Evolutionary conservation across 37 sponge, comb jelly and placozoan genomes (phyloP).

Genomic region (Haliclona indistincta): DNA sequence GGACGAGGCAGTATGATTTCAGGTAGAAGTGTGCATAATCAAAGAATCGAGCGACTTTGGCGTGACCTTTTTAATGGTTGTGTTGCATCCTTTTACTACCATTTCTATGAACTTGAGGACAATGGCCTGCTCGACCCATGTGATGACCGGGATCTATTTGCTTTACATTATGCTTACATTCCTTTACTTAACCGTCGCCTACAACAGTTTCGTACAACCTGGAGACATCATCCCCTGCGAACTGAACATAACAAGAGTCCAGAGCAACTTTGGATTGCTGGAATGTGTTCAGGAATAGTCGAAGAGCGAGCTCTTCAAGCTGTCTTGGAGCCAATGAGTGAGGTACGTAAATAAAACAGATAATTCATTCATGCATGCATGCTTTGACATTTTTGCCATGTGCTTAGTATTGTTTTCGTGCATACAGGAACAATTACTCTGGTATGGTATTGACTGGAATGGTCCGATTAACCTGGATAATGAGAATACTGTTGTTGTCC

Average conservation of each 20-base stretch:
- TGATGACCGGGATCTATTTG: slow-evolving; percentile 50
- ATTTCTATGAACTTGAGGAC: slow-evolving; percentile 37
- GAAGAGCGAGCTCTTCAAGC: slow-evolving; percentile 3
- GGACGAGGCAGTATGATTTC: slow-evolving; percentile 31
- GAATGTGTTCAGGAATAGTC: not conserved
- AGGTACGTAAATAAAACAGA: no score
- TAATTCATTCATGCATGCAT: no score
- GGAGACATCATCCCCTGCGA: slow-evolving; percentile 46
- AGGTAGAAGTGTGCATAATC: slow-evolving; percentile 52
- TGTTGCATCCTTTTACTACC: not conserved
- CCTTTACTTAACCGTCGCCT: slow-evolving; percentile 35
- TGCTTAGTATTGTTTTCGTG: no score
- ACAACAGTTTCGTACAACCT: slow-evolving; percentile 18
- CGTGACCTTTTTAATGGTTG: slow-evolving; percentile 40
- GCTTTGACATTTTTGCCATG: no score
- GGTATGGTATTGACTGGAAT: no score
- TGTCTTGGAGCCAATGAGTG: no score
- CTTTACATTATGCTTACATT: slow-evolving; percentile 46
- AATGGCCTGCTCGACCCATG: slow-evolving; percentile 17
- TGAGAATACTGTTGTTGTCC: no score
- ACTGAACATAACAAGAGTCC: slow-evolving; percentile 38
- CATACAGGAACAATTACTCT: no score
- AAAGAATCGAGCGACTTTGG: slow-evolving; percentile 64
- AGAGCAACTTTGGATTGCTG: slow-evolving; percentile 32
- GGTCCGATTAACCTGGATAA: no score